Conservation (phyloP, 2,797 vertebrate species). For the Spinus pinus region DNA sequence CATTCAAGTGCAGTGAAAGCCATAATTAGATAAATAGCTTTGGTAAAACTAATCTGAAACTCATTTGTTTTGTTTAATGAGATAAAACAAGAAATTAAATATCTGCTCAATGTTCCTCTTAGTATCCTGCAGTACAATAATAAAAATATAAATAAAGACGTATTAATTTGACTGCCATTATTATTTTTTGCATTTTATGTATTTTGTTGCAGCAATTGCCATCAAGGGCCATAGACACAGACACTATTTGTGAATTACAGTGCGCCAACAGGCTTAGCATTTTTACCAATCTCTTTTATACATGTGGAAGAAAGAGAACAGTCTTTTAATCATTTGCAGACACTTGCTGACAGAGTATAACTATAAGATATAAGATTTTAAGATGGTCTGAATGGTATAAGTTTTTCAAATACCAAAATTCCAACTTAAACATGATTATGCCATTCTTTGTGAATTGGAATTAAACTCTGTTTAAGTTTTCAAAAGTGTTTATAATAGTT, state of each 20-base stretch:
- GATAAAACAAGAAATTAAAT: constrained; percentile 57
- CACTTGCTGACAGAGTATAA: neutral
- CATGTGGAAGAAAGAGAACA: neutral
- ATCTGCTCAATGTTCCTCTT: constrained; percentile 1
- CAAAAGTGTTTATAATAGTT: neutral
- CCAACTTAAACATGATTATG: neutral
- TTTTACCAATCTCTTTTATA: neutral
- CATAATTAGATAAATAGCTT: constrained; percentile 59
- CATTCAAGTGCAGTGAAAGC: constrained; percentile 31
- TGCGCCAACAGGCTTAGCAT: neutral
- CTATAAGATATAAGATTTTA: neutral
- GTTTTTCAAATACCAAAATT: neutral
- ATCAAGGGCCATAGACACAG: neutral
- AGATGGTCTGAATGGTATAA: neutral
- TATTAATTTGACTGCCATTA: neutral
- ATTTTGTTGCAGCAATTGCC: neutral
- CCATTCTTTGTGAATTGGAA: neutral
- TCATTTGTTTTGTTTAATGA: constrained; percentile 45
- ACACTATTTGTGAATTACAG: neutral
- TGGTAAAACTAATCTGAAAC: constrained; percentile 54
- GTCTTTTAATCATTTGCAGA: neutral
- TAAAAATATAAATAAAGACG: constrained; percentile 20
- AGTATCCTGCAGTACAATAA: neutral
- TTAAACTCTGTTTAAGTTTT: neutral
- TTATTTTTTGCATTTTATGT: neutral